Percentiles rank a stretch among this genome's conserved stretches.
phyloP scores from a whole-genome alignment of 2,797 vertebrate genomes.

The Protosalanx chinensis region DNA sequence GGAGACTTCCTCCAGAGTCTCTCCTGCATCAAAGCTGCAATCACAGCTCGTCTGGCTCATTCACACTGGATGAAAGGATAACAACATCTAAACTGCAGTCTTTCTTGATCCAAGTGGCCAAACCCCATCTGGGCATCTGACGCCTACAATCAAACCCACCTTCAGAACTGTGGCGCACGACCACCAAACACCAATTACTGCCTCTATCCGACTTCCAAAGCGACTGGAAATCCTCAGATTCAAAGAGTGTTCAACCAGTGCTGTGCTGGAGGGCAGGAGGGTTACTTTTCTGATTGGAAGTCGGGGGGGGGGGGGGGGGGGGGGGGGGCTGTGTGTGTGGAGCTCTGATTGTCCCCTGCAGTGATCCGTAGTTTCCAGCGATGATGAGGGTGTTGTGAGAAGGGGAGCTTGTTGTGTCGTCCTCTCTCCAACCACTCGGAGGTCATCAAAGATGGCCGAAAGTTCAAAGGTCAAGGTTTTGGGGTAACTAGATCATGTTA shows the following conservation, averaged over 20 bases:
- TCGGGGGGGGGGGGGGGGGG: not conserved
- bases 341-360: not conserved
- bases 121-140: conserved; percentile 16
- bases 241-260: conserved; percentile 5
- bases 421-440: not conserved
- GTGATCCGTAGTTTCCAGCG: not conserved
- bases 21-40: not conserved
- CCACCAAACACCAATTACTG: conserved; percentile 18
- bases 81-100: conserved; percentile 1
- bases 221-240: not conserved
- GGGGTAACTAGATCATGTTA: too few relatives aligned
- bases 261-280: conserved; percentile 13
- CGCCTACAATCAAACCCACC: conserved; percentile 9
- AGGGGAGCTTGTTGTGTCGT: not conserved
- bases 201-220: conserved; percentile 28
- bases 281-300: conserved; percentile 18
- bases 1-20: too few relatives aligned
- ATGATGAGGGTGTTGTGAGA: not conserved
- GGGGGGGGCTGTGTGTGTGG: not conserved
- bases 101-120: conserved; percentile 6
- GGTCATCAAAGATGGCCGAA: not conserved
- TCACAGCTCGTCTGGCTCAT: conserved; percentile 23
- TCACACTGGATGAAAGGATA: conserved; percentile 6
- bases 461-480: too few relatives aligned
- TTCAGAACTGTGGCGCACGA: conserved; percentile 17